Evolutionary conservation across 2,797 vertebrate species (phyloP).

Genomic region (Eupleurogrammus muticus): DNA sequence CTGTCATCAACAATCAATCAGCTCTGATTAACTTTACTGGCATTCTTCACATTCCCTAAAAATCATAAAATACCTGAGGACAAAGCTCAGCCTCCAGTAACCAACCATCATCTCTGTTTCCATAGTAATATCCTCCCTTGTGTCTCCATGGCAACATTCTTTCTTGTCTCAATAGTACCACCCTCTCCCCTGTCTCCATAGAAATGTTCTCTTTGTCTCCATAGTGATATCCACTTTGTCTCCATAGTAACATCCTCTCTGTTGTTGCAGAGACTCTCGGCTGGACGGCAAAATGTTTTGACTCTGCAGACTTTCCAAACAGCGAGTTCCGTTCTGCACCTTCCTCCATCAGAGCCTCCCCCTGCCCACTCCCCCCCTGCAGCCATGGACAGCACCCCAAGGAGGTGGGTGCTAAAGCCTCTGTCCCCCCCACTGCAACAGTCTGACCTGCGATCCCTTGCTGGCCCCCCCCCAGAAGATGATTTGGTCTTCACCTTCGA

Average conservation of each 20-base stretch:
- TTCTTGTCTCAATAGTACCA: not conserved
- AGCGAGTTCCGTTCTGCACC: constrained; percentile 14
- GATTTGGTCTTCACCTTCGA: not conserved
- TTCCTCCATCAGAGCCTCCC: constrained; percentile 15
- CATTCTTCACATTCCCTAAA: constrained; percentile 16
- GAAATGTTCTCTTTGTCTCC: constrained; percentile 8
- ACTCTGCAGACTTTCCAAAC: constrained; percentile 28
- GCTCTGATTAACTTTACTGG: constrained; percentile 14
- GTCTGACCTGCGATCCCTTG: constrained; percentile 74
- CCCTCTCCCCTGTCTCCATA: not conserved
- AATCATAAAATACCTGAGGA: constrained; percentile 4
- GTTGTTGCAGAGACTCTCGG: constrained; percentile 66
- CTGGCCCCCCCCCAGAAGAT: constrained; percentile 10
- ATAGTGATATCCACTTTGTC: not conserved
- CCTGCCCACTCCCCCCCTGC: not conserved
- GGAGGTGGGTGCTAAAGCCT: constrained; percentile 80
- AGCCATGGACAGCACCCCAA: constrained; percentile 77
- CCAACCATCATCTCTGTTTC: not conserved
- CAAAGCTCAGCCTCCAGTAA: constrained; percentile 6
- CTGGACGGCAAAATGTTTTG: constrained; percentile 34
- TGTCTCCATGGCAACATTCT: constrained; percentile 1
- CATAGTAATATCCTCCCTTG: not conserved
- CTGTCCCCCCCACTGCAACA: constrained; percentile 77
- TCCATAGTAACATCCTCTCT: constrained; percentile 3
- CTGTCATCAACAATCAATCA: not conserved